These are phyloP conservation scores for Epinephelus lanceolatus DNA, from an alignment of 2,113 vertebrate species.

Conservation along the genomic window DNA sequence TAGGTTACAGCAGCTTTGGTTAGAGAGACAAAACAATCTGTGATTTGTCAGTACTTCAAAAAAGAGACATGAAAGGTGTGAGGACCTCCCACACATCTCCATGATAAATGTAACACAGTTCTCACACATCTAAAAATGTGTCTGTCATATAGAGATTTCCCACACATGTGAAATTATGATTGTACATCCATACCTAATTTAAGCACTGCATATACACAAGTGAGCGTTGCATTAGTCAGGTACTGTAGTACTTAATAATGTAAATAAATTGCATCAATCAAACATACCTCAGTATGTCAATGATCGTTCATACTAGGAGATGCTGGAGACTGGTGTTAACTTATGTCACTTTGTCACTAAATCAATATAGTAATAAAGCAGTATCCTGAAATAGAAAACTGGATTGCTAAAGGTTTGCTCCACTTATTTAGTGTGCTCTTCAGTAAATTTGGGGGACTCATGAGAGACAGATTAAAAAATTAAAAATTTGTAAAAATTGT, in stretches of 20 bases:
- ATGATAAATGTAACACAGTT: not conserved
- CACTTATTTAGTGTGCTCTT: too few species aligned
- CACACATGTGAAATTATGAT: not conserved
- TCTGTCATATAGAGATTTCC: not conserved
- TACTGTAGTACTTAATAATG: not conserved
- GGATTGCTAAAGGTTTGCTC: too few species aligned
- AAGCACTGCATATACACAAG: not conserved
- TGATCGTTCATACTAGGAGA: too few species aligned
- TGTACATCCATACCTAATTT: not conserved
- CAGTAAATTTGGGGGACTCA: too few species aligned
- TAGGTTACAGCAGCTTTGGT: not conserved
- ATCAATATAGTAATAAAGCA: too few species aligned
- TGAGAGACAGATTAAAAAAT: too few species aligned
- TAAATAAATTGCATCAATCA: not conserved
- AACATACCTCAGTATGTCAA: not conserved
- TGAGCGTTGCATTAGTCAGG: not conserved
- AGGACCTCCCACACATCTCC: slow-evolving; percentile 13
- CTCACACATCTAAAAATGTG: not conserved
- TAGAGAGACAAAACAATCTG: slow-evolving; percentile 2
- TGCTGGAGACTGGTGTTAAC: too few species aligned
- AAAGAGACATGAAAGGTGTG: slow-evolving; percentile 13
- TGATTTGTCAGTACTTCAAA: slow-evolving; percentile 1
- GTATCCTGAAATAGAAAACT: too few species aligned
- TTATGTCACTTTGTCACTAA: too few species aligned
- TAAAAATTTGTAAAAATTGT: too few species aligned